Conservation (phyloP, 2,888 invertebrate genomes). For the Alentia gelatinosa region DNA sequence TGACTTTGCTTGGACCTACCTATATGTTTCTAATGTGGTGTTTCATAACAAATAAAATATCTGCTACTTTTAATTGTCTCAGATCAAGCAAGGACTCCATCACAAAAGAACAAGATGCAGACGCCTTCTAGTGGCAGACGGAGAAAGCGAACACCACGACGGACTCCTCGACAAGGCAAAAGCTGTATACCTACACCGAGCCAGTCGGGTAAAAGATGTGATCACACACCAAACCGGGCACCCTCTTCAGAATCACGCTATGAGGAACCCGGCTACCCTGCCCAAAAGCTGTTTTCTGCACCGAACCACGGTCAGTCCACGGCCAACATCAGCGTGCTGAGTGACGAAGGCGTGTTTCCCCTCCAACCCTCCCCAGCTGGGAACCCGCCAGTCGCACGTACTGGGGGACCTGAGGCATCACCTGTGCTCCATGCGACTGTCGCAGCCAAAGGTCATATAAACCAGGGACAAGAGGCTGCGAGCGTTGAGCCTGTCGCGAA, state of each 20-base stretch:
- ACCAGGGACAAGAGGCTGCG: too few species aligned
- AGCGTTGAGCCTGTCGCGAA: too few species aligned
- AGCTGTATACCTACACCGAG: not conserved
- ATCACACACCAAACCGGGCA: too few species aligned
- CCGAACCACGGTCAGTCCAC: not conserved
- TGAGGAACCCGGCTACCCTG: not conserved
- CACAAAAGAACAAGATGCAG: not conserved
- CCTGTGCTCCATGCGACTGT: too few species aligned
- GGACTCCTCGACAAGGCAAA: not conserved
- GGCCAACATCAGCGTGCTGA: not conserved
- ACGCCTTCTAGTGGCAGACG: not conserved
- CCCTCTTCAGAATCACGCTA: not conserved
- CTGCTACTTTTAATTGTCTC: too few species aligned
- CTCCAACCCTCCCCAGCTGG: not conserved
- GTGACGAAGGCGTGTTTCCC: conserved; percentile 13
- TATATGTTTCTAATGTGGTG: too few species aligned
- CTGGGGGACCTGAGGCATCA: not conserved
- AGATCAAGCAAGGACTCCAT: not conserved
- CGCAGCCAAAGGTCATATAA: too few species aligned
- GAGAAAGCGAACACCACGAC: not conserved
- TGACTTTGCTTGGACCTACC: too few species aligned
- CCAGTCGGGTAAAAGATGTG: not conserved
- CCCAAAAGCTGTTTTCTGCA: not conserved
- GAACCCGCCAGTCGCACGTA: not conserved
- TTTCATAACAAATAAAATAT: too few species aligned